Evolutionary conservation across 2,797 vertebrate genomes (phyloP).

Genomic region (Hippoglossus hippoglossus): DNA sequence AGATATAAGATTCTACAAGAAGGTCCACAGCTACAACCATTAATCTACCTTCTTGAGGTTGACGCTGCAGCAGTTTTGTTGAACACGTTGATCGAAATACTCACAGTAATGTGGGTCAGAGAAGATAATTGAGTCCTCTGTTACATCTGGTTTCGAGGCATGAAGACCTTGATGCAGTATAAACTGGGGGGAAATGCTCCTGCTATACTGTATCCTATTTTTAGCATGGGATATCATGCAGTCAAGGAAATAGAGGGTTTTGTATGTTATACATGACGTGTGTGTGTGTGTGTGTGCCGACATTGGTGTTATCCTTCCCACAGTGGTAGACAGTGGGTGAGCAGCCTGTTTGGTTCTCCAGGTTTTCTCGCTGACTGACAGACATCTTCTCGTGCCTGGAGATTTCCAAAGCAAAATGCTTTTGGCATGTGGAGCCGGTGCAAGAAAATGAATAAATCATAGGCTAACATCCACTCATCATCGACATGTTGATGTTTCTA

Average conservation of each 20-base stretch:
- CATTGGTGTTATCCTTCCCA: slow-evolving; percentile 15
- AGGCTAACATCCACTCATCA: slow-evolving; percentile 47
- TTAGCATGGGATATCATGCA: slow-evolving; percentile 6
- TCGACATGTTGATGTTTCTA: slow-evolving; percentile 25
- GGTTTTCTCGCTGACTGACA: slow-evolving; percentile 40
- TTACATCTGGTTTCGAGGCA: not conserved
- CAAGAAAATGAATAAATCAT: slow-evolving; percentile 60
- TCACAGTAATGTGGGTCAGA: not conserved
- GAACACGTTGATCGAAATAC: not conserved
- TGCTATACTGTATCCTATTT: slow-evolving; percentile 25
- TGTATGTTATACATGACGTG: not conserved
- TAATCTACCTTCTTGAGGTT: not conserved
- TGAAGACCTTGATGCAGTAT: not conserved
- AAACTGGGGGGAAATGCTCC: not conserved
- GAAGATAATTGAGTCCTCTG: not conserved
- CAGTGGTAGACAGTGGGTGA: slow-evolving; percentile 34
- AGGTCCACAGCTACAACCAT: too few species aligned
- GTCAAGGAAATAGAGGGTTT: not conserved
- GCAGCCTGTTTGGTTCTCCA: slow-evolving; percentile 34
- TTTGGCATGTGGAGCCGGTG: slow-evolving; percentile 39
- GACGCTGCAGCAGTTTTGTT: not conserved
- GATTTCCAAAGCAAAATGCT: slow-evolving; percentile 41
- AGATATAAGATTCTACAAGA: too few species aligned
- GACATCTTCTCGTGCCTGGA: slow-evolving; percentile 36
- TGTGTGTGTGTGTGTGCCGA: not conserved